These are phyloP conservation scores for Sus cebifrons DNA, from an alignment of 2,797 vertebrate species.

Conservation along the genomic window DNA sequence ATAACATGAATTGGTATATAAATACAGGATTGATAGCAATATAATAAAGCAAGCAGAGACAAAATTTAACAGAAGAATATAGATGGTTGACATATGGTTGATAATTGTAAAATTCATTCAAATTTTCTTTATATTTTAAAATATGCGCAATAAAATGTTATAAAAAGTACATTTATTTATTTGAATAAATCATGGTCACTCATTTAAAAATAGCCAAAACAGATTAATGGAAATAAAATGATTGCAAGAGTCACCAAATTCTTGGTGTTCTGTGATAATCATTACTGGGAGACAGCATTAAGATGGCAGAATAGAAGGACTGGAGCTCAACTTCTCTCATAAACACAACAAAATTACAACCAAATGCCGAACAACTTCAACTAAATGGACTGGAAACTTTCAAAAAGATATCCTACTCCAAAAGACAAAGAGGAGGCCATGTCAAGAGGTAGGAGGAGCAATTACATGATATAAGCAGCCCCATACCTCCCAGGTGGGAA, in stretches of 20 bases:
- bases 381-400: too few relatives aligned
- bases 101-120: neutral
- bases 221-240: neutral
- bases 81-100: neutral
- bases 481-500: too few relatives aligned
- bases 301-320: too few relatives aligned
- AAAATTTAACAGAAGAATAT: neutral
- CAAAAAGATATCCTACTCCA: too few relatives aligned
- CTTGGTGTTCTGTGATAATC: neutral
- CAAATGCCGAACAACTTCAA: too few relatives aligned
- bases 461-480: too few relatives aligned
- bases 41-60: neutral
- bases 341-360: too few relatives aligned
- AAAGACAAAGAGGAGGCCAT: too few relatives aligned
- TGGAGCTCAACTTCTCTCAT: too few relatives aligned
- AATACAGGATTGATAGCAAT: neutral
- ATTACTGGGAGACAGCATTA: too few relatives aligned
- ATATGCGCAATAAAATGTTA: neutral
- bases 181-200: neutral
- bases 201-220: neutral
- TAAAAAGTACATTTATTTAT: neutral
- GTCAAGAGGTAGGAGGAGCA: too few relatives aligned
- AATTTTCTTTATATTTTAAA: neutral
- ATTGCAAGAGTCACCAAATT: neutral
- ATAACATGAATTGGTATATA: neutral